phyloP scores from a whole-genome alignment of 2,113 vertebrate species.

The Cettia cetti region DNA sequence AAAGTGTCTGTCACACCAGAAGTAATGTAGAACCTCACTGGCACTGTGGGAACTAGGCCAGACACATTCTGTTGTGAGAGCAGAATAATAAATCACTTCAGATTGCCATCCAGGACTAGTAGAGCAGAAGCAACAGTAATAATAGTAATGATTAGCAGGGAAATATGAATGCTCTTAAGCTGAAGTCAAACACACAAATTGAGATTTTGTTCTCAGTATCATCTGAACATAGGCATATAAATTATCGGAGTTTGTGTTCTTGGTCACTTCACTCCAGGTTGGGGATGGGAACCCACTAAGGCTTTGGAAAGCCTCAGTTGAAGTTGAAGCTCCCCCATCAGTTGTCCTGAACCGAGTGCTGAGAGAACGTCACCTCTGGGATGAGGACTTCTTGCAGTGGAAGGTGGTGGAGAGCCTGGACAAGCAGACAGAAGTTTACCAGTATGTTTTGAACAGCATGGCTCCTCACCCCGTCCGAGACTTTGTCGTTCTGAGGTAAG shows the following conservation, averaged over 20 bases:
- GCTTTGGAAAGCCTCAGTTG: slow-evolving; percentile 89
- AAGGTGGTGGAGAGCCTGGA: slow-evolving; percentile 91
- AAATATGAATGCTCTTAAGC: background rate
- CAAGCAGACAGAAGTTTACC: slow-evolving; percentile 92
- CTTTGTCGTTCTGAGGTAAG: slow-evolving; percentile 92
- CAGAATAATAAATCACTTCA: background rate
- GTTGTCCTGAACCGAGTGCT: slow-evolving; percentile 93
- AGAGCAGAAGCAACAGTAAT: background rate
- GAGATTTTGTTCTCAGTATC: background rate
- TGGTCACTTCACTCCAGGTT: slow-evolving; percentile 73
- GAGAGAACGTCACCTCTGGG: slow-evolving; percentile 95
- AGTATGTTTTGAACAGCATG: slow-evolving; percentile 92
- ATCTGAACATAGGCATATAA: background rate
- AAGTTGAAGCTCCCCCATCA: slow-evolving; percentile 92
- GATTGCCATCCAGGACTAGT: background rate
- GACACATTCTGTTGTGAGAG: background rate
- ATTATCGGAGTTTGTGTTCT: background rate
- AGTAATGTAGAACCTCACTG: background rate
- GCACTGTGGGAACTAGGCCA: background rate
- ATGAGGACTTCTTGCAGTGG: slow-evolving; percentile 94
- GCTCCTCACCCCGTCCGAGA: slow-evolving; percentile 92
- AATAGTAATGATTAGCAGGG: background rate
- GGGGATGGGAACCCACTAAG: slow-evolving; percentile 90
- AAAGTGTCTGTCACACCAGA: background rate
- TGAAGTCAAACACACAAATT: background rate